Conservation (phyloP, 1,140 invertebrate genomes). For the Asobara japonica region DNA sequence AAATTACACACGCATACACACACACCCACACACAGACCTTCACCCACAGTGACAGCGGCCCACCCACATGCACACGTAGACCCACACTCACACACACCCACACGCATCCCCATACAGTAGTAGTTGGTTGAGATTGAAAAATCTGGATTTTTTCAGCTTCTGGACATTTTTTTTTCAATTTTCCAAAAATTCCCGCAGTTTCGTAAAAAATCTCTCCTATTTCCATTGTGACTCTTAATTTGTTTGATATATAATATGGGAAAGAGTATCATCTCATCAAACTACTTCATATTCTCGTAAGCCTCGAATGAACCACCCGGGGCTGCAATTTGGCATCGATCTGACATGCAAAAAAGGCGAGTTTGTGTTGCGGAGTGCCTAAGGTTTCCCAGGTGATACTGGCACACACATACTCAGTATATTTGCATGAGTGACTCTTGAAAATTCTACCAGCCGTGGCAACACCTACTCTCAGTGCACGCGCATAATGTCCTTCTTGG, state of each 20-base stretch:
- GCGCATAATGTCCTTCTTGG: constrained; percentile 26
- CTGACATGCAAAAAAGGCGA: constrained; percentile 9
- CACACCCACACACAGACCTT: too few relatives aligned
- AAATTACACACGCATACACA: too few relatives aligned
- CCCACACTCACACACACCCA: too few relatives aligned
- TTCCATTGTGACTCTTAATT: background rate
- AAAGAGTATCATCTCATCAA: background rate
- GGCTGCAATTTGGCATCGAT: constrained; percentile 5
- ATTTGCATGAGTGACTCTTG: constrained; percentile 32
- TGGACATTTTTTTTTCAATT: too few relatives aligned
- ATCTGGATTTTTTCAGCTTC: too few relatives aligned
- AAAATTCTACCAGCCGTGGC: constrained; percentile 27
- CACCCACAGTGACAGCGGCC: too few relatives aligned
- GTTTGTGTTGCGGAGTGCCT: background rate
- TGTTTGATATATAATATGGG: too few relatives aligned
- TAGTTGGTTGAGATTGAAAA: too few relatives aligned
- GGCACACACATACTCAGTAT: background rate
- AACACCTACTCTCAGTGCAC: constrained; percentile 16
- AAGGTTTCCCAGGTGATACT: constrained; percentile 6
- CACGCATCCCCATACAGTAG: too few relatives aligned
- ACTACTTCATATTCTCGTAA: background rate
- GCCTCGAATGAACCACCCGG: background rate
- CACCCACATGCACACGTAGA: too few relatives aligned
- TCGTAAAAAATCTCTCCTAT: background rate
- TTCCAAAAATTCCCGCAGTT: too few relatives aligned